Percentiles rank a stretch among this genome's conserved stretches.
These are phyloP conservation scores for Myotis planiceps DNA, from an alignment of 2,797 vertebrate genomes.

Conservation along the genomic window DNA sequence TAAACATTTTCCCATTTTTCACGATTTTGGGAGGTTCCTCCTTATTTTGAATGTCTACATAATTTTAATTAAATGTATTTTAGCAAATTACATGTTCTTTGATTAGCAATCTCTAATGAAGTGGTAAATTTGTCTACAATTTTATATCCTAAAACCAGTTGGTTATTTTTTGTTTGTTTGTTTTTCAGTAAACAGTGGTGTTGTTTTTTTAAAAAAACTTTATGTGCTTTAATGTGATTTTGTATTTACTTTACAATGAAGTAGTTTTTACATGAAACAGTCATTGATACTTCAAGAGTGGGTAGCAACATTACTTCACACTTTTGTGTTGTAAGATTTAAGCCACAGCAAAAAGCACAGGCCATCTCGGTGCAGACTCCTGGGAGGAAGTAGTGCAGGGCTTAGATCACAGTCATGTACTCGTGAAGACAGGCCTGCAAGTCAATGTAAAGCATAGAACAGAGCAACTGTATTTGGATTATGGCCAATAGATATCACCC, in stretches of 20 bases:
- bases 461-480: not conserved
- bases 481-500: too few species aligned
- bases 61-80: not conserved
- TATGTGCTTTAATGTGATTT: not conserved
- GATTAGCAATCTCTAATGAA: not conserved
- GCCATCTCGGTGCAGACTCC: not conserved
- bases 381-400: not conserved
- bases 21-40: not conserved
- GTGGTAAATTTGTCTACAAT: not conserved
- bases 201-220: not conserved
- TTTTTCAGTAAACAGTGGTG: not conserved
- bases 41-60: constrained; percentile 9
- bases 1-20: constrained; percentile 6
- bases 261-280: not conserved
- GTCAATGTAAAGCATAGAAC: not conserved
- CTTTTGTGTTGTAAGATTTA: not conserved
- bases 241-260: not conserved
- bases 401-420: not conserved
- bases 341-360: not conserved
- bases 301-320: not conserved
- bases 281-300: not conserved
- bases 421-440: not conserved
- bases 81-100: not conserved
- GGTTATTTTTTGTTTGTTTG: not conserved
- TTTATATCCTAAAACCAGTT: not conserved